These are phyloP conservation scores for Drosophila baimaii DNA, from an alignment of 1,140 invertebrate genomes.

Conservation along the genomic window DNA sequence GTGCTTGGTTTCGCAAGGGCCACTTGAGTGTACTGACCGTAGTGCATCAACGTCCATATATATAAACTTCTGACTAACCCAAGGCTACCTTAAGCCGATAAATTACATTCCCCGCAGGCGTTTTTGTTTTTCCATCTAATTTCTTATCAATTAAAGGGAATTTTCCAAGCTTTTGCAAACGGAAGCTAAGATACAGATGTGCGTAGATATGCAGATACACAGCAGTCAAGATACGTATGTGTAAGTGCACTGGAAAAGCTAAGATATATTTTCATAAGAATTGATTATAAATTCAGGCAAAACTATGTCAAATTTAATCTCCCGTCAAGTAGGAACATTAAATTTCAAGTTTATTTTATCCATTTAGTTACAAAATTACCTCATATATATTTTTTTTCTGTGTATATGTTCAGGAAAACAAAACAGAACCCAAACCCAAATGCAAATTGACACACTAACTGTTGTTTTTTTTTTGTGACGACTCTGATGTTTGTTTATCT, in stretches of 20 bases:
- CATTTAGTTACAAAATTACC: not conserved
- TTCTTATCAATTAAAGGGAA: constrained; percentile 27
- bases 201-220: not conserved
- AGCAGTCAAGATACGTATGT: not conserved
- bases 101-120: not conserved
- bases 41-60: no score
- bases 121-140: constrained; percentile 27
- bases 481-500: constrained; percentile 25
- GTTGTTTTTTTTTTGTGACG: constrained; percentile 31
- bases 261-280: not conserved
- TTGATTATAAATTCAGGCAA: not conserved
- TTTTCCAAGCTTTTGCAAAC: not conserved
- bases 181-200: not conserved
- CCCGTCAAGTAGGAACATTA: accelerated
- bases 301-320: no score
- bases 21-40: no score
- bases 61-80: not conserved
- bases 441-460: constrained; percentile 32
- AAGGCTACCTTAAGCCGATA: constrained; percentile 20
- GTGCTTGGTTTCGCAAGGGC: no score
- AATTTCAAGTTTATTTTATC: not conserved
- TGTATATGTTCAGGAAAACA: not conserved
- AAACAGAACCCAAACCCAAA: constrained; percentile 6
- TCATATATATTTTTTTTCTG: not conserved
- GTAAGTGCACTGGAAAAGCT: no score